Conservation (phyloP, 2,797 vertebrate genomes). For the Carcharodon carcharias region DNA sequence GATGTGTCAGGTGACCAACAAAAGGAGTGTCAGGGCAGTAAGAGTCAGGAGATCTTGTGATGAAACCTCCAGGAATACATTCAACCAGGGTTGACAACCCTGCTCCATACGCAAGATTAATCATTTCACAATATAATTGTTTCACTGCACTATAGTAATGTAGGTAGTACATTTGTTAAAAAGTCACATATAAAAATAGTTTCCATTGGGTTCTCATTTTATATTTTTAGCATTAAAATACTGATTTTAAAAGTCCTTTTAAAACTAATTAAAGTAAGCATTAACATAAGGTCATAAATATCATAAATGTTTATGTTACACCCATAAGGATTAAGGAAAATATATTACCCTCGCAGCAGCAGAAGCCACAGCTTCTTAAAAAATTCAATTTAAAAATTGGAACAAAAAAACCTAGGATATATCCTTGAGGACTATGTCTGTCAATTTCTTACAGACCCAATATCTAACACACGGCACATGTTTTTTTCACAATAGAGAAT, state of each 20-base stretch:
- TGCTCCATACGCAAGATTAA: neutral
- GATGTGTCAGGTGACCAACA: neutral
- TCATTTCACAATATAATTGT: neutral
- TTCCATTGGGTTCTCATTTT: neutral
- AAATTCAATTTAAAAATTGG: neutral
- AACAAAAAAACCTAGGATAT: neutral
- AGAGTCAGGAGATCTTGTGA: too few species aligned
- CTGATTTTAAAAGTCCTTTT: neutral
- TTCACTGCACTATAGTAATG: neutral
- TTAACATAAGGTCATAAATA: neutral
- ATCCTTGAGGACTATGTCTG: neutral
- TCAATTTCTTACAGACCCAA: neutral
- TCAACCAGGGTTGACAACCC: too few species aligned
- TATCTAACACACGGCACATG: neutral
- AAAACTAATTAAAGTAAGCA: neutral
- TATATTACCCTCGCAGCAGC: neutral
- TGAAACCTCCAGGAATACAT: too few species aligned
- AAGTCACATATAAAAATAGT: neutral
- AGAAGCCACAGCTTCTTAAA: neutral
- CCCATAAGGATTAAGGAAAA: neutral
- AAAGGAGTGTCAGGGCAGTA: neutral
- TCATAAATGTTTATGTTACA: neutral
- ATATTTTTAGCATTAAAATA: neutral
- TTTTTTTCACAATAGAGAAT: neutral
- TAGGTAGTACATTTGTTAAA: neutral